A percentile compares a stretch with the other conserved stretches of the same genome.
Conservation (phyloP, 2,888 invertebrate species). For the Sisyra terminalis region DNA sequence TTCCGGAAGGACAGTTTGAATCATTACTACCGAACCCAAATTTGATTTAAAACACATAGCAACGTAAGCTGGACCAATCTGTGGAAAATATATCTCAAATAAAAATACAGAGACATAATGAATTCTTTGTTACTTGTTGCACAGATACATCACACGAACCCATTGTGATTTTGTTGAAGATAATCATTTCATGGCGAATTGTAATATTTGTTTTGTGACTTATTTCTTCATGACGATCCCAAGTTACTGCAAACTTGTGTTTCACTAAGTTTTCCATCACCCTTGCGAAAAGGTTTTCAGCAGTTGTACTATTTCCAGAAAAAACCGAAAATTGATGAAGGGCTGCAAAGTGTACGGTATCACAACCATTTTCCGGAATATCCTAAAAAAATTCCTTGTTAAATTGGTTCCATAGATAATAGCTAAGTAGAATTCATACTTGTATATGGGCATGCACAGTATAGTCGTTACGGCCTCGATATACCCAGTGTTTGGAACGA, state of each 20-base stretch:
- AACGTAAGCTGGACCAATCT: conserved; percentile 64
- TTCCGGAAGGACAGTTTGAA: conserved; percentile 65
- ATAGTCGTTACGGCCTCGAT: conserved; percentile 65
- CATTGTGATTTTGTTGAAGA: conserved; percentile 38
- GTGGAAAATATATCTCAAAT: conserved; percentile 19
- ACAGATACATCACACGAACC: conserved; percentile 43
- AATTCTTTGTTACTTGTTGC: too few relatives aligned
- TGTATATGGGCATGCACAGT: conserved; percentile 61
- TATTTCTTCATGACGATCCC: conserved; percentile 29
- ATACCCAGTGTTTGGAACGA: conserved; percentile 36
- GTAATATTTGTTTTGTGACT: conserved; percentile 43
- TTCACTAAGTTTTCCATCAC: conserved; percentile 10
- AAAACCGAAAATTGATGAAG: conserved; percentile 52
- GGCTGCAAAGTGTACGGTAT: conserved; percentile 61
- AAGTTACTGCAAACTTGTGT: conserved; percentile 44
- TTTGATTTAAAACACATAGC: conserved; percentile 42
- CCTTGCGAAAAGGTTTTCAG: background rate
- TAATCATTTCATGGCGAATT: conserved; percentile 43
- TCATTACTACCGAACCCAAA: conserved; percentile 41
- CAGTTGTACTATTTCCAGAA: conserved; percentile 24
- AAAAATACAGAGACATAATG: background rate
- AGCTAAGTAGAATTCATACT: conserved; percentile 25
- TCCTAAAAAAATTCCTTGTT: conserved; percentile 37
- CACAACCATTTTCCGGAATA: conserved; percentile 81
- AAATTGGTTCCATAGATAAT: background rate